Conservation (phyloP, 2,797 vertebrate genomes). For the Danio jaintianensis region DNA sequence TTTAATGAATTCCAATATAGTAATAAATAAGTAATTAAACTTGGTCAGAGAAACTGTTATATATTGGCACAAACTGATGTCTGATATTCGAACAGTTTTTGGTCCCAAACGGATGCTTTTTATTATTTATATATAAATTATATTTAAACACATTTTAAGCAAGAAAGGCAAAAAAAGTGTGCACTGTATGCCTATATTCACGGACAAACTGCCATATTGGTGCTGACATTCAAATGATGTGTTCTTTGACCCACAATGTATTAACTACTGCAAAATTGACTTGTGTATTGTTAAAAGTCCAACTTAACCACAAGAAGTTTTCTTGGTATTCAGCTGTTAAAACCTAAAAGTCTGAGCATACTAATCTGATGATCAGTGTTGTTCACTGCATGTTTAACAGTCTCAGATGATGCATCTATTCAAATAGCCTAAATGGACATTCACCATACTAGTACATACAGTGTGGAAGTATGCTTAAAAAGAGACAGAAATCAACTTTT, state of each 20-base stretch:
- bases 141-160: neutral
- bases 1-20: no score
- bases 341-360: neutral
- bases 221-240: neutral
- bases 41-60: no score
- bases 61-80: constrained; percentile 10
- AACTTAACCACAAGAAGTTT: neutral
- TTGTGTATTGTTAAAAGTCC: neutral
- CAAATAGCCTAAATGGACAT: neutral
- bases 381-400: neutral
- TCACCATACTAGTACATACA: neutral
- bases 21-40: no score
- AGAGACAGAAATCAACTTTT: neutral
- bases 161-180: neutral
- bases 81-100: constrained; percentile 47
- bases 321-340: neutral
- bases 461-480: neutral
- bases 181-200: neutral
- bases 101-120: no score
- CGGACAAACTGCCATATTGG: neutral
- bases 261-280: neutral
- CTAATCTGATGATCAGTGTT: no score
- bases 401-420: neutral
- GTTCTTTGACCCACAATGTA: neutral
- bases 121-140: no score